Conservation (phyloP, 2,797 vertebrate genomes). For the Basileuterus tristriatus region DNA sequence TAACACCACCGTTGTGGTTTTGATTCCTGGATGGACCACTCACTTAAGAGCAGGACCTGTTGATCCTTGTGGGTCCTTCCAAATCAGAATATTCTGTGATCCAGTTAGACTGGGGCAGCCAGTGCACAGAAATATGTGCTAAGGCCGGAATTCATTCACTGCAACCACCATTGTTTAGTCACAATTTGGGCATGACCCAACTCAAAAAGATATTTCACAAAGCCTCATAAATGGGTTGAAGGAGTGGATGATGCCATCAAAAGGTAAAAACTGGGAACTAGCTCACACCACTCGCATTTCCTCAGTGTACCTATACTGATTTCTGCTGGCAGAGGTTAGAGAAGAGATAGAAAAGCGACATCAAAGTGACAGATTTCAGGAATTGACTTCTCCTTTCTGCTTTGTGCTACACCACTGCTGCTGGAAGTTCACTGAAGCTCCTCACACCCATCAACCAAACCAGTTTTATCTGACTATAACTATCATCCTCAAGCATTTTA, state of each 20-base stretch:
- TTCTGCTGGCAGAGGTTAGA: neutral
- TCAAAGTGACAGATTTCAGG: neutral
- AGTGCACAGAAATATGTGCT: neutral
- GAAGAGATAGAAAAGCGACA: neutral
- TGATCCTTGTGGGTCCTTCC: neutral
- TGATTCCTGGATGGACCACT: neutral
- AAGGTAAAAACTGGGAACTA: neutral
- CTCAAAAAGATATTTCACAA: neutral
- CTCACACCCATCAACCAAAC: neutral
- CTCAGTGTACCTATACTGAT: neutral
- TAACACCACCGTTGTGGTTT: fast-evolving
- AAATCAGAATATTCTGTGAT: neutral
- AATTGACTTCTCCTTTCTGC: neutral
- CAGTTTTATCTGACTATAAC: neutral
- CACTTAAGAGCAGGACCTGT: neutral
- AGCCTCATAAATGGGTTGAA: neutral
- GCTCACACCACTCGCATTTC: neutral
- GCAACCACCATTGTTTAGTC: neutral
- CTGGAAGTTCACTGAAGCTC: neutral
- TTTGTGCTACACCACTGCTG: neutral
- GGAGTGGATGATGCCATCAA: neutral
- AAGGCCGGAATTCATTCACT: neutral
- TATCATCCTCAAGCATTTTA: neutral
- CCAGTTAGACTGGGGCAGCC: neutral
- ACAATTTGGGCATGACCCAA: neutral